Evolutionary conservation across 2,888 invertebrate genomes (phyloP).

Genomic region (Caenorhabditis sp.): DNA sequence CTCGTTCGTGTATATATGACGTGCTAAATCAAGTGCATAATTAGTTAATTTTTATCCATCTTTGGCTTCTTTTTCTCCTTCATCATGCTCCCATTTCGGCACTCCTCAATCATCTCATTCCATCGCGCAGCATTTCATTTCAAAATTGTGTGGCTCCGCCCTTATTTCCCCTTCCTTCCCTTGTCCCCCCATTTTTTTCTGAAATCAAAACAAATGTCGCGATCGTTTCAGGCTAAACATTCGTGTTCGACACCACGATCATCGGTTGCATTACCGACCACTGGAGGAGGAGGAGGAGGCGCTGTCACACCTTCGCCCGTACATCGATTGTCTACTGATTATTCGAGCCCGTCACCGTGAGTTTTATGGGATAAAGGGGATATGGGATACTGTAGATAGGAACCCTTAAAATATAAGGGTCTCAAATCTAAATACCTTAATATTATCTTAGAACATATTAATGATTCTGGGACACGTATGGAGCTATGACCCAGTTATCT

Average conservation of each 20-base stretch:
- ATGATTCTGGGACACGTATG: too few relatives aligned
- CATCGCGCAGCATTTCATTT: background rate
- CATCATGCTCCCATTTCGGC: too few relatives aligned
- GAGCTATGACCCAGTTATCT: too few relatives aligned
- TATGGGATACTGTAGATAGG: too few relatives aligned
- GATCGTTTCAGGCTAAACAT: slow-evolving; percentile 27
- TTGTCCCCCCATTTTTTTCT: too few relatives aligned
- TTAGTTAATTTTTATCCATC: background rate
- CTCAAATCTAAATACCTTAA: too few relatives aligned
- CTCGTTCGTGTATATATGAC: background rate
- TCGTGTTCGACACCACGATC: slow-evolving; percentile 36
- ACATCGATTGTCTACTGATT: slow-evolving; percentile 32
- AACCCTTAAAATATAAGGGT: too few relatives aligned
- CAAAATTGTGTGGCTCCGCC: background rate
- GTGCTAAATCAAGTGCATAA: slow-evolving; percentile 1
- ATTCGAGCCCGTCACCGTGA: slow-evolving; percentile 36
- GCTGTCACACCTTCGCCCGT: slow-evolving; percentile 14
- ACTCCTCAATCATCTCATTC: too few relatives aligned
- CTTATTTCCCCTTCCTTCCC: background rate
- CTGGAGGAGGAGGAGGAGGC: background rate
- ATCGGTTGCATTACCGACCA: slow-evolving; percentile 25
- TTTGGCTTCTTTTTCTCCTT: background rate
- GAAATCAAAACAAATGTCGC: background rate
- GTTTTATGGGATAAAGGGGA: too few relatives aligned
- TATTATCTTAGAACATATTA: too few relatives aligned